A percentile compares a stretch with the other conserved stretches of the same genome.
Evolutionary conservation across 2,888 invertebrate genomes (phyloP).

Genomic region (Vesta saturnalis): DNA sequence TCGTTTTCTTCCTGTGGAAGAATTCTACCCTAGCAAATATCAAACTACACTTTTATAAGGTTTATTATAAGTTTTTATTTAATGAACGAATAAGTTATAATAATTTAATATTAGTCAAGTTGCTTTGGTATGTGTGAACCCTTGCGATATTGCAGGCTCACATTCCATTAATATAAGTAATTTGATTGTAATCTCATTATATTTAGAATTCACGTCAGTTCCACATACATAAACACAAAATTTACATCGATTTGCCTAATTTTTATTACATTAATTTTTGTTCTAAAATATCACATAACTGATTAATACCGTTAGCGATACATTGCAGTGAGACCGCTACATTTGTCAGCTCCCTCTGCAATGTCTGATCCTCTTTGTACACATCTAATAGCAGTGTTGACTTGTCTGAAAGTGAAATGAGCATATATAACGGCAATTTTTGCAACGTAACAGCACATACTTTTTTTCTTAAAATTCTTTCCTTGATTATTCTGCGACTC

Average conservation of each 20-base stretch:
- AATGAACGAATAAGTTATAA: too few relatives aligned
- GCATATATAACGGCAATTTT: neutral
- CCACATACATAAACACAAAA: too few relatives aligned
- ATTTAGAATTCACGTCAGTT: too few relatives aligned
- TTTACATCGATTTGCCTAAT: too few relatives aligned
- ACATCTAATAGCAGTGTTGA: neutral
- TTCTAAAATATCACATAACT: slow-evolving; percentile 2
- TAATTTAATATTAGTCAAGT: too few relatives aligned
- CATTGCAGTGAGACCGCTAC: neutral
- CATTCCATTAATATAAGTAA: too few relatives aligned
- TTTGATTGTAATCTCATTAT: too few relatives aligned
- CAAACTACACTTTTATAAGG: neutral
- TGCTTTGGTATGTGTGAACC: too few relatives aligned
- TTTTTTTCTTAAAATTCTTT: neutral
- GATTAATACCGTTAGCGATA: neutral
- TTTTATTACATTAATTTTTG: neutral
- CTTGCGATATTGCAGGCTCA: too few relatives aligned
- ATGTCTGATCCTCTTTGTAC: neutral
- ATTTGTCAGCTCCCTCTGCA: neutral
- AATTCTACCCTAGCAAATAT: neutral
- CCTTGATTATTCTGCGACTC: neutral
- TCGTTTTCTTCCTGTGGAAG: slow-evolving; percentile 3
- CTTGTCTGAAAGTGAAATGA: neutral
- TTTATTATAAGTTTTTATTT: neutral
- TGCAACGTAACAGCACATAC: neutral